These are phyloP conservation scores for Hydrozoanthus tunicans DNA, from an alignment of 64 coral and sea anemone species.

Conservation along the genomic window DNA sequence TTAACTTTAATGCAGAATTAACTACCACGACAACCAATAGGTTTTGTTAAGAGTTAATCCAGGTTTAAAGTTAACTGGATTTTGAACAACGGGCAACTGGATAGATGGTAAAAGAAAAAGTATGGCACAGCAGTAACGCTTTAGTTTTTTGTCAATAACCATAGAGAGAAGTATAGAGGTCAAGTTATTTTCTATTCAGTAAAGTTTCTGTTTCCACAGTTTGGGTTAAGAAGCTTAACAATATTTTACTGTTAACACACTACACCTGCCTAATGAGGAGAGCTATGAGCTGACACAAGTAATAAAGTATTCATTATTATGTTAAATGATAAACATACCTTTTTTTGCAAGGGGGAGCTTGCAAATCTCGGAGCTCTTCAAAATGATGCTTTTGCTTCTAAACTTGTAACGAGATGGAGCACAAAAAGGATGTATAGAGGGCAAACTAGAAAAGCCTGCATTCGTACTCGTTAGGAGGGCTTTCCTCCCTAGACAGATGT, in stretches of 20 bases:
- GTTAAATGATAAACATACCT: constrained; percentile 34
- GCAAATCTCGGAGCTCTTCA: constrained; percentile 14
- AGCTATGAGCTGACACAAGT: not conserved
- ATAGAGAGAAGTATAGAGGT: no score
- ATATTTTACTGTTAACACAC: not conserved
- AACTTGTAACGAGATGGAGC: not conserved
- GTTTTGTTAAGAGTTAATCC: no score
- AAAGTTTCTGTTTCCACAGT: no score
- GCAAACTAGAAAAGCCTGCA: not conserved
- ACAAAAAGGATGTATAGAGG: no score
- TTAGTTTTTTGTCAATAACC: no score
- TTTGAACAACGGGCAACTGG: no score
- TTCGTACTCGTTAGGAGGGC: not conserved
- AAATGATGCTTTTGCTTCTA: constrained; percentile 2
- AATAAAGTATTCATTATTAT: not conserved
- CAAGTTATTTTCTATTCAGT: no score
- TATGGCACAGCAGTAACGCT: no score
- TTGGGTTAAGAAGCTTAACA: not conserved
- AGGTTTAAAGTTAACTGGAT: no score
- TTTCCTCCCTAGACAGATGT: constrained; percentile 51
- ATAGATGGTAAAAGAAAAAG: no score
- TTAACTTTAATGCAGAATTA: no score
- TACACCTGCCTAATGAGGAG: constrained; percentile 50
- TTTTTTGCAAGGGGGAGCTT: not conserved
- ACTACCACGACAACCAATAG: no score